Conservation (phyloP, 2,888 invertebrate genomes). For the Brachyptera putata region DNA sequence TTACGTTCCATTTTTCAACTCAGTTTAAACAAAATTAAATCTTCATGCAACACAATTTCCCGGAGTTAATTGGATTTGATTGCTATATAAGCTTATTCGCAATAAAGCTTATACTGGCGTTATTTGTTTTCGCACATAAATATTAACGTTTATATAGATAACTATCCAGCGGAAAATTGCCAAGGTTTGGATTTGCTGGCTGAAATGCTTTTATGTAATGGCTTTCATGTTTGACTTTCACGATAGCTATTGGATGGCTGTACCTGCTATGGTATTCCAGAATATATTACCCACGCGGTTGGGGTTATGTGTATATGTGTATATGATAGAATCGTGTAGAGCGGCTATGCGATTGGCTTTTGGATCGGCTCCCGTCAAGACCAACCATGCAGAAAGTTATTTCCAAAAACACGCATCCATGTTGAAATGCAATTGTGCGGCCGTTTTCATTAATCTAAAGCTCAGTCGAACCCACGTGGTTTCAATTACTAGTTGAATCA, state of each 20-base stretch:
- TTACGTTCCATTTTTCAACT: no score
- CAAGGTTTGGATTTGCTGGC: slow-evolving; percentile 5
- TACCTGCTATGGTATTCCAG: slow-evolving; percentile 2
- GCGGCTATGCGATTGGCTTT: not conserved
- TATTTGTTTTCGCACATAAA: not conserved
- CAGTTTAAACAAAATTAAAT: no score
- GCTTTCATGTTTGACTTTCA: slow-evolving; percentile 8
- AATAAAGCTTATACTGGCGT: not conserved
- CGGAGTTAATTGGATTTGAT: no score
- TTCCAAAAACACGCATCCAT: slow-evolving; percentile 29
- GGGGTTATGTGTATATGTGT: not conserved
- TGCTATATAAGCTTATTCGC: not conserved
- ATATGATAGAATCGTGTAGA: not conserved
- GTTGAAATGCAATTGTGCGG: slow-evolving; percentile 11
- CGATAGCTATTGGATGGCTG: not conserved
- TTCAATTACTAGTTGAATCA: not conserved
- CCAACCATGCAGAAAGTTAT: slow-evolving; percentile 27
- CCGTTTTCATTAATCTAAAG: slow-evolving; percentile 3
- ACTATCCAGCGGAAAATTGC: slow-evolving; percentile 5
- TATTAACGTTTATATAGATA: slow-evolving; percentile 7
- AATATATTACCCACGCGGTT: not conserved
- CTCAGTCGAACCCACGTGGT: not conserved
- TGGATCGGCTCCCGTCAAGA: not conserved
- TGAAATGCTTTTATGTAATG: slow-evolving; percentile 11
- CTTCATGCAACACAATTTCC: no score